These are phyloP conservation scores for Tachycineta bicolor DNA, from an alignment of 2,113 vertebrate species.

Conservation along the genomic window DNA sequence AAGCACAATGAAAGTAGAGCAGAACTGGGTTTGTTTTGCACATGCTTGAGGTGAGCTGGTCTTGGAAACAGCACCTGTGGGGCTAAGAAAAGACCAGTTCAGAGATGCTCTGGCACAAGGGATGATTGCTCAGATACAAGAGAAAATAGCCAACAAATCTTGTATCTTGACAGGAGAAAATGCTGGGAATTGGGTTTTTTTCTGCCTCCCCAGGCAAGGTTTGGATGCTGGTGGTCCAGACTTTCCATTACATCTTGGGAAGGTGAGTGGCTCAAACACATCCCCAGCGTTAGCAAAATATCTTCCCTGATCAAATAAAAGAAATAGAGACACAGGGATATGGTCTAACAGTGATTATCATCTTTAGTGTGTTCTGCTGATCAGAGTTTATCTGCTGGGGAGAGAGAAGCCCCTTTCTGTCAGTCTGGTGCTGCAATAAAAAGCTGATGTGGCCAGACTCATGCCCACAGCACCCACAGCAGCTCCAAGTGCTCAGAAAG, in stretches of 20 bases:
- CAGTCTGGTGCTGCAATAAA: not conserved
- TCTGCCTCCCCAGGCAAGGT: not conserved
- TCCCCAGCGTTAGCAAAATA: rapidly evolving
- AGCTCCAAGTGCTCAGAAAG: not conserved
- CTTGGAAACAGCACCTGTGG: not conserved
- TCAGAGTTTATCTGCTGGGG: not conserved
- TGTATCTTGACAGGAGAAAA: not conserved
- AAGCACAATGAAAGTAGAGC: not conserved
- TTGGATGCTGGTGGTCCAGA: not conserved
- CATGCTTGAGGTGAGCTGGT: not conserved
- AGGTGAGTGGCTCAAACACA: not conserved
- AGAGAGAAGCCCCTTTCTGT: not conserved
- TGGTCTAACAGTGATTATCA: not conserved
- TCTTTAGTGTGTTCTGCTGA: not conserved
- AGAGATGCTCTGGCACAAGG: not conserved
- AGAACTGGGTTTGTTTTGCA: not conserved
- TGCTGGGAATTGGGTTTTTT: rapidly evolving
- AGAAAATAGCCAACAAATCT: not conserved
- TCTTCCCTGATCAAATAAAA: not conserved
- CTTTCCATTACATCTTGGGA: not conserved
- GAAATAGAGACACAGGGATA: not conserved
- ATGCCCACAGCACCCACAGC: not conserved
- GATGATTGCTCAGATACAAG: not conserved
- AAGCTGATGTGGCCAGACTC: not conserved
- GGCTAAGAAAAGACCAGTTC: not conserved